A percentile compares a stretch with the other conserved stretches of the same genome.
phyloP scores from a whole-genome alignment of 2,797 vertebrate genomes.

The Anguilla marmorata region DNA sequence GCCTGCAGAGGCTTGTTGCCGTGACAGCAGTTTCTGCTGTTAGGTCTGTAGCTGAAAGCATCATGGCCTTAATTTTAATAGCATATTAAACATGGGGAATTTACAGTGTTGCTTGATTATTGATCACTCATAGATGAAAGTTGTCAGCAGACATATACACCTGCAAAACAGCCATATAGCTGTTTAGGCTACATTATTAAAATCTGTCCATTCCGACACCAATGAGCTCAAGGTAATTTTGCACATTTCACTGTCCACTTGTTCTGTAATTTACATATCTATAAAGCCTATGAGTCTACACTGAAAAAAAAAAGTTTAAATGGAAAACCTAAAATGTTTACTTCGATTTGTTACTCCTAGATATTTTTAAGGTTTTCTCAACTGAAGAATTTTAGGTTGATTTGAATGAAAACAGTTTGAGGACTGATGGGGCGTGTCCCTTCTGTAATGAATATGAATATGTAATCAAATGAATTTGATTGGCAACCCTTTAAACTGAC shows the following conservation, averaged over 20 bases:
- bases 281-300: background rate
- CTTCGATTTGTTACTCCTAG: background rate
- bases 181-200: background rate
- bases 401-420: too few relatives aligned
- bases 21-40: conserved; percentile 36
- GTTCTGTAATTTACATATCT: background rate
- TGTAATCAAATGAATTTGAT: background rate
- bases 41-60: conserved; percentile 44
- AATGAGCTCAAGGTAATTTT: background rate
- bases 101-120: conserved; percentile 38
- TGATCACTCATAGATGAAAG: conserved; percentile 18
- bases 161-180: background rate
- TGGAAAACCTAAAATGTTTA: background rate
- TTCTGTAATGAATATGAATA: too few relatives aligned
- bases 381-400: too few relatives aligned
- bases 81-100: conserved; percentile 68
- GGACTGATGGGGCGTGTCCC: too few relatives aligned
- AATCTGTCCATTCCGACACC: background rate
- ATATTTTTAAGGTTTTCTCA: too few relatives aligned
- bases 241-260: background rate
- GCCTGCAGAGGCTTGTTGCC: conserved; percentile 37
- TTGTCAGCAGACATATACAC: background rate
- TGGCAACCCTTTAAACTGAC: background rate
- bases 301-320: background rate
- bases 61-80: conserved; percentile 66